Evolutionary conservation across 2,888 invertebrate genomes (phyloP), one percentile per base, ranked within the genome.

Genomic region (Campoplex nolae): DNA sequence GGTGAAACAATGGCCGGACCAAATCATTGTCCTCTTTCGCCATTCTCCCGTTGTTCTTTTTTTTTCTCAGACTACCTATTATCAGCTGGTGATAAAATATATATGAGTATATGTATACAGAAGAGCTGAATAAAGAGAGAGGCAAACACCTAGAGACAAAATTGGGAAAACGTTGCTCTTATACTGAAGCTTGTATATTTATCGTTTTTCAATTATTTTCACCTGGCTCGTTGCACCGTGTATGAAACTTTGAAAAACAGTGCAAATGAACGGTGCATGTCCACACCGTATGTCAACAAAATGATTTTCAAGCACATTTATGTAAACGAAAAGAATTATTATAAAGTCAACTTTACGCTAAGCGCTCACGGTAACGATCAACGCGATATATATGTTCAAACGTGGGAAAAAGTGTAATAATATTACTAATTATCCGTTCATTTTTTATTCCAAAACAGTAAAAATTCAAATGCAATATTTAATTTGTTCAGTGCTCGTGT

Each of bases 21-120:
- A 74, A 86, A 86, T 84, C 86, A 86, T 86, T 86, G 86, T 86
- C 81, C 81, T 62, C 80, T 68, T 79, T 71, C 83, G 67, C 79
- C 74, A 71, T 75, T 78, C 76, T 83, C 68, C 35, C 38, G 28
- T 65, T 77, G 42, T 13, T 28, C 23, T 23, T 80, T 83, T 80
- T 54, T 84, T 83, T 48, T 74, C 58, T 45, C 54, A n/a, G 51
- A n/a, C 75, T n/a, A 62, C 38, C 81, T 48, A 82, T 77, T 73
- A 85, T 85, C 62, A 77, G 56, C 35, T 48, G 32, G 83, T 48
- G 76, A 76, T 76, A 82, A 75, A 67, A 58, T 75, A 54, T 38
- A 70, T 58, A 38, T 23, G 48, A 35, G 54, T 9, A 28, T 1
- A 32, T 18, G 28, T 23, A 76, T 51, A 7, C 48, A 67, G 16